A percentile compares a stretch with the other conserved stretches of the same genome.
Evolutionary conservation across 2,113 vertebrate species (phyloP).

Genomic region (Cynopterus brachyotis): DNA sequence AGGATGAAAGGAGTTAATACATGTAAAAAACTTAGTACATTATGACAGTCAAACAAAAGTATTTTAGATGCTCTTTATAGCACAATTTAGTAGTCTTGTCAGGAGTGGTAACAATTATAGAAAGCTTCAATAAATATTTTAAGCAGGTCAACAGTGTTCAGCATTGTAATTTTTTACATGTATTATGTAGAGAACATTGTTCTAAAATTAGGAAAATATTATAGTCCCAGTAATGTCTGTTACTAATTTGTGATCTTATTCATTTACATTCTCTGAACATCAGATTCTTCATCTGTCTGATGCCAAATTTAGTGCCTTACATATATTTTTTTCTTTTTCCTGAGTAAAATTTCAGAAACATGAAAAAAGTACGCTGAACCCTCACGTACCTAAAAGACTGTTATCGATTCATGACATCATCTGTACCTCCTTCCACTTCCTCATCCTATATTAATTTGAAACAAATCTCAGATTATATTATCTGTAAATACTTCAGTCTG

Average conservation of each 20-base stretch:
- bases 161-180: background rate
- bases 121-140: conserved; percentile 4
- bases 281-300: background rate
- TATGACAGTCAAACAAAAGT: background rate
- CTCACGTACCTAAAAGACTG: background rate
- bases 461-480: background rate
- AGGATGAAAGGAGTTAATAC: background rate
- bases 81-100: background rate
- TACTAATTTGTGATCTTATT: background rate
- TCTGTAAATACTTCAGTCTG: background rate
- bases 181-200: background rate
- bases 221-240: background rate
- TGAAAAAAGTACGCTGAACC: background rate
- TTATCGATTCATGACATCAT: background rate
- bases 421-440: background rate
- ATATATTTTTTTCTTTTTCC: background rate
- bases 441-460: background rate
- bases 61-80: background rate
- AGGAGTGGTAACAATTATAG: background rate
- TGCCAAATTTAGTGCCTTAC: background rate
- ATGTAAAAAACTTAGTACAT: background rate
- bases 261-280: background rate
- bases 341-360: background rate
- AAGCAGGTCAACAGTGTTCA: background rate
- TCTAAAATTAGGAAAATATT: background rate